phyloP scores from a whole-genome alignment of 2,888 invertebrate genomes.

The Lycaena phlaeas region DNA sequence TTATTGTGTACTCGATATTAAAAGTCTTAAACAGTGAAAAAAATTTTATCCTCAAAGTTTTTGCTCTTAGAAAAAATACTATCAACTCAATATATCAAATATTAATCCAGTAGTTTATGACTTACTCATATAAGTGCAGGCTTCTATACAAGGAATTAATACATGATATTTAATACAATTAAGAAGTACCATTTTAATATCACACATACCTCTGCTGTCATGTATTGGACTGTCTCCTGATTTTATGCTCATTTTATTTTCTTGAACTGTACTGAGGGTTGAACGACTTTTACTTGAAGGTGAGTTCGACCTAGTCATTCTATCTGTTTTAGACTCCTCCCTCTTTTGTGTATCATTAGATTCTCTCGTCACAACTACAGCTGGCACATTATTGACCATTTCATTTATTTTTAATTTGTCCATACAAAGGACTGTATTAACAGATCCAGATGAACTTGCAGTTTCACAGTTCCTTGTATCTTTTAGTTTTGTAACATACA shows the following conservation, averaged over 20 bases:
- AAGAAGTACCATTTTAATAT: too few species aligned
- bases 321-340: constrained; percentile 22
- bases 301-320: constrained; percentile 38
- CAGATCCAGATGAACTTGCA: constrained; percentile 42
- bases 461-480: constrained; percentile 40
- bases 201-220: too few species aligned
- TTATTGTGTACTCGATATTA: too few species aligned
- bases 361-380: constrained; percentile 31
- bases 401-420: constrained; percentile 31
- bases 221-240: constrained; percentile 42
- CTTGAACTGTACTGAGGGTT: constrained; percentile 53
- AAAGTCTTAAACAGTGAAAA: too few species aligned
- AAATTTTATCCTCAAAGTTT: too few species aligned
- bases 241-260: constrained; percentile 46
- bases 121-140: too few species aligned
- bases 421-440: constrained; percentile 43
- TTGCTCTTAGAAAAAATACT: too few species aligned
- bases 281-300: constrained; percentile 52
- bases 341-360: constrained; percentile 16
- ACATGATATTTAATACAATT: too few species aligned
- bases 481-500: constrained; percentile 35
- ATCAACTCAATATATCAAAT: too few species aligned
- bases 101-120: too few species aligned
- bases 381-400: constrained; percentile 30
- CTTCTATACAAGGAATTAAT: too few species aligned